A percentile compares a stretch with the other conserved stretches of the same genome.
Conservation (phyloP, 2,797 vertebrate genomes). For the Falco peregrinus region DNA sequence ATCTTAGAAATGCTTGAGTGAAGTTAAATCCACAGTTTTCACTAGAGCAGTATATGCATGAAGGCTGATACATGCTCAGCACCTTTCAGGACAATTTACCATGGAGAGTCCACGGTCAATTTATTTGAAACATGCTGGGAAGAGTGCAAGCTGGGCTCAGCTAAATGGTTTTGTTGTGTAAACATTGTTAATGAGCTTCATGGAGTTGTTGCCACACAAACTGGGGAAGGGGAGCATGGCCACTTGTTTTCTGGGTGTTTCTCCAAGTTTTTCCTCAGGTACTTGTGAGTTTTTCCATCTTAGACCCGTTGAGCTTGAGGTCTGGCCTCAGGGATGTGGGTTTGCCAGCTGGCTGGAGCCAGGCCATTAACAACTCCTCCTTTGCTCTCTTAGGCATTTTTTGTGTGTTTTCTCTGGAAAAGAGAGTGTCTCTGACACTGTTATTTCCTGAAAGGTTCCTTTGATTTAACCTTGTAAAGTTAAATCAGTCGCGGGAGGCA, state of each 20-base stretch:
- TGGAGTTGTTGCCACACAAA: neutral
- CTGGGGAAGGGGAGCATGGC: fast-evolving
- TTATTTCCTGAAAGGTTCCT: neutral
- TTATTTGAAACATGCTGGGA: neutral
- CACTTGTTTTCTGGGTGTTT: neutral
- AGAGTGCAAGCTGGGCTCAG: neutral
- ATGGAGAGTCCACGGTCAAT: neutral
- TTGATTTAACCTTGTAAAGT: neutral
- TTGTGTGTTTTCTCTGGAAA: neutral
- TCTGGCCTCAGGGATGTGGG: fast-evolving
- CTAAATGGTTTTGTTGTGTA: neutral
- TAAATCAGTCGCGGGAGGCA: neutral
- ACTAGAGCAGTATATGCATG: neutral
- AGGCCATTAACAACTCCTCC: neutral
- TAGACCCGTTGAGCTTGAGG: neutral
- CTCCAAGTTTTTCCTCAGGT: neutral
- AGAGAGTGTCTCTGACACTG: neutral
- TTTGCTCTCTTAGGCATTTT: neutral
- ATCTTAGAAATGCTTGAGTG: neutral
- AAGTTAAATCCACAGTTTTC: neutral
- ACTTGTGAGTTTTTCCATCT: neutral
- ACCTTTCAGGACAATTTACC: neutral
- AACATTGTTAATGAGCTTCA: neutral
- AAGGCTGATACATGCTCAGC: neutral
- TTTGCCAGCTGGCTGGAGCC: neutral